phyloP scores from a whole-genome alignment of 2,113 vertebrate species.

The Callopanchax toddi region DNA sequence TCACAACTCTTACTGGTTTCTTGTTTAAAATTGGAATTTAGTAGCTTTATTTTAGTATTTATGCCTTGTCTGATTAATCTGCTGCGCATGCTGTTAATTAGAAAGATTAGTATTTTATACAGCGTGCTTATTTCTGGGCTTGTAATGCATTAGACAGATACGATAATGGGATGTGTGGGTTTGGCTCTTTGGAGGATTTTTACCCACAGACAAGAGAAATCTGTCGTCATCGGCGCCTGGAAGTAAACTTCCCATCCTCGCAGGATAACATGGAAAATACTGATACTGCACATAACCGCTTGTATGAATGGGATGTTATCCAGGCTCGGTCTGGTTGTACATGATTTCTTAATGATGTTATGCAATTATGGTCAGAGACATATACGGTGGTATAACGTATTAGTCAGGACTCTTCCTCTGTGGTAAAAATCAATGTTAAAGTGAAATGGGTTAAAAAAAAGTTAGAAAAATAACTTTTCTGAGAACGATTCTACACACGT shows the following conservation, averaged over 20 bases:
- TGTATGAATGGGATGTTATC: slow-evolving; percentile 41
- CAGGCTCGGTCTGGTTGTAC: slow-evolving; percentile 31
- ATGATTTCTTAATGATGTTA: slow-evolving; percentile 18
- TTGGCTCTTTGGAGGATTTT: slow-evolving; percentile 29
- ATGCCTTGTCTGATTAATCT: slow-evolving; percentile 3
- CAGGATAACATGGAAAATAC: slow-evolving; percentile 59
- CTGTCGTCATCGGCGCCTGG: slow-evolving; percentile 53
- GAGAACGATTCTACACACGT: no score
- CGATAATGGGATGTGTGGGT: slow-evolving; percentile 48
- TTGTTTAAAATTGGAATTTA: neutral
- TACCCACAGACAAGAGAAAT: slow-evolving; percentile 51
- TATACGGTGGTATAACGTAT: slow-evolving; percentile 5
- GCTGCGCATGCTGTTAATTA: slow-evolving; percentile 24
- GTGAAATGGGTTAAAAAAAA: no score
- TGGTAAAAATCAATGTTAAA: slow-evolving; percentile 45
- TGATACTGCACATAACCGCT: slow-evolving; percentile 32
- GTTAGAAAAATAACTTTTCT: no score
- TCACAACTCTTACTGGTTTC: neutral
- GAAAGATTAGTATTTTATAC: neutral
- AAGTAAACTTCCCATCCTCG: slow-evolving; percentile 35
- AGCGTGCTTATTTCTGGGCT: slow-evolving; percentile 15
- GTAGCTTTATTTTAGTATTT: neutral
- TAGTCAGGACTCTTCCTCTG: slow-evolving; percentile 40
- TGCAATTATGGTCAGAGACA: slow-evolving; percentile 26
- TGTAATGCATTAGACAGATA: slow-evolving; percentile 33